These are phyloP conservation scores for Cydia strobilella DNA, from an alignment of 1,140 invertebrate genomes.

Conservation along the genomic window DNA sequence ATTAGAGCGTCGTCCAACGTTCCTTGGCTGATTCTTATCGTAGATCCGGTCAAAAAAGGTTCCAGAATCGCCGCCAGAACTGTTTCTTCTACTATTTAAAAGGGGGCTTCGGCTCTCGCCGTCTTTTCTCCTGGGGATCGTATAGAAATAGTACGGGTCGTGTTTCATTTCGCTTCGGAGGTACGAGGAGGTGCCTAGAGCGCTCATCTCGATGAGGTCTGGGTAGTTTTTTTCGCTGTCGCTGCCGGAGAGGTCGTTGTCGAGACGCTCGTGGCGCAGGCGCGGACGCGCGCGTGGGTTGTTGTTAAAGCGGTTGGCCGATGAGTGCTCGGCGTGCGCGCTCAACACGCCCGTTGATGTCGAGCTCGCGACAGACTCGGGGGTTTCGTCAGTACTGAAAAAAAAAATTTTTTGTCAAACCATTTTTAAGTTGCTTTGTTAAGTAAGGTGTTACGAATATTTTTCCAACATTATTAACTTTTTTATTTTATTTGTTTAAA, in stretches of 20 bases:
- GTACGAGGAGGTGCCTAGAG: slow-evolving; percentile 75
- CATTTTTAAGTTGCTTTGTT: too few relatives aligned
- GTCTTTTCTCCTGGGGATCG: slow-evolving; percentile 81
- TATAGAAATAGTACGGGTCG: slow-evolving; percentile 81
- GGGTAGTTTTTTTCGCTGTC: slow-evolving; percentile 84
- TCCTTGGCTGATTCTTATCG: slow-evolving; percentile 56
- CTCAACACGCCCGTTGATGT: slow-evolving; percentile 68
- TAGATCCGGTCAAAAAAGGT: slow-evolving; percentile 62
- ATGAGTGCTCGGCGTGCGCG: slow-evolving; percentile 72
- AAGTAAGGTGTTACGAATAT: too few relatives aligned
- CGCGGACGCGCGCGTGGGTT: slow-evolving; percentile 58
- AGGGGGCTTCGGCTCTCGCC: slow-evolving; percentile 86
- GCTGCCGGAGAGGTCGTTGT: slow-evolving; percentile 80
- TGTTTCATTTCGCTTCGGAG: slow-evolving; percentile 63
- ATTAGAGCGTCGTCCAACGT: slow-evolving; percentile 73
- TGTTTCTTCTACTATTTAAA: slow-evolving; percentile 75
- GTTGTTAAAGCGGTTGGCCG: slow-evolving; percentile 78
- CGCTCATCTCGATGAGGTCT: slow-evolving; percentile 84
- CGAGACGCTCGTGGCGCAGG: slow-evolving; percentile 72
- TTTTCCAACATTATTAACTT: too few relatives aligned
- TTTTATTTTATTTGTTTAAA: too few relatives aligned
- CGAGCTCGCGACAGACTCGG: slow-evolving; percentile 69
- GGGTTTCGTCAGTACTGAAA: slow-evolving; percentile 68
- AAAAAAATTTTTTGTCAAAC: slow-evolving; percentile 30
- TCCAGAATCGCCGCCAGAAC: slow-evolving; percentile 71